phyloP scores from a whole-genome alignment of 1,140 invertebrate genomes.

The Scaptomyza pallida region DNA sequence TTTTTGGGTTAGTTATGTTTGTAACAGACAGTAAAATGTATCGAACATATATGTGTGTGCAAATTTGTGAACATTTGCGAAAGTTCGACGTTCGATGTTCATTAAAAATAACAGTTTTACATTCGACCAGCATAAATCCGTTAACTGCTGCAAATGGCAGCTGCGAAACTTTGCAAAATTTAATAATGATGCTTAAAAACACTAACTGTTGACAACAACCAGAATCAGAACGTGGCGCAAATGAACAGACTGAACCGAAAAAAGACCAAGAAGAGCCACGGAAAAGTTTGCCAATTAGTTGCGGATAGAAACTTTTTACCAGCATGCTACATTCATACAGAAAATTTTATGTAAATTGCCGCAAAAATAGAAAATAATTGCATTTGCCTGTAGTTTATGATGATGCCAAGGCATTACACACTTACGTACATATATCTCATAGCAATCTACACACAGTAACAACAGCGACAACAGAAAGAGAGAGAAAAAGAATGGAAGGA shows the following conservation, averaged over 20 bases:
- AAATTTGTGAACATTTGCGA: slow-evolving; percentile 15
- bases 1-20: slow-evolving; percentile 48
- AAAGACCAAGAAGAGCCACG: slow-evolving; percentile 31
- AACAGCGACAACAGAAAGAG: slow-evolving; percentile 1
- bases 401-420: slow-evolving; percentile 5
- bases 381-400: slow-evolving; percentile 55
- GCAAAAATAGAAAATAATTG: slow-evolving; percentile 61
- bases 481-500: background rate
- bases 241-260: background rate
- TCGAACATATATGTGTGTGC: slow-evolving; percentile 12
- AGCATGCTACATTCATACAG: background rate
- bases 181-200: slow-evolving; percentile 45
- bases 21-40: slow-evolving; percentile 20
- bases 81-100: slow-evolving; percentile 47
- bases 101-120: slow-evolving; percentile 68
- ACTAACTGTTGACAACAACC: slow-evolving; percentile 11
- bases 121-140: slow-evolving; percentile 28
- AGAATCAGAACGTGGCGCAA: background rate
- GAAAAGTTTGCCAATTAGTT: slow-evolving; percentile 69
- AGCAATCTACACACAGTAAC: slow-evolving; percentile 57
- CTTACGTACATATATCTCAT: slow-evolving; percentile 18
- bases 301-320: slow-evolving; percentile 17
- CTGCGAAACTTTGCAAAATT: slow-evolving; percentile 49
- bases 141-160: slow-evolving; percentile 30
- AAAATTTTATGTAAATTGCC: slow-evolving; percentile 20